Conservation (phyloP, 2,888 invertebrate genomes). For the Agrochola lota region DNA sequence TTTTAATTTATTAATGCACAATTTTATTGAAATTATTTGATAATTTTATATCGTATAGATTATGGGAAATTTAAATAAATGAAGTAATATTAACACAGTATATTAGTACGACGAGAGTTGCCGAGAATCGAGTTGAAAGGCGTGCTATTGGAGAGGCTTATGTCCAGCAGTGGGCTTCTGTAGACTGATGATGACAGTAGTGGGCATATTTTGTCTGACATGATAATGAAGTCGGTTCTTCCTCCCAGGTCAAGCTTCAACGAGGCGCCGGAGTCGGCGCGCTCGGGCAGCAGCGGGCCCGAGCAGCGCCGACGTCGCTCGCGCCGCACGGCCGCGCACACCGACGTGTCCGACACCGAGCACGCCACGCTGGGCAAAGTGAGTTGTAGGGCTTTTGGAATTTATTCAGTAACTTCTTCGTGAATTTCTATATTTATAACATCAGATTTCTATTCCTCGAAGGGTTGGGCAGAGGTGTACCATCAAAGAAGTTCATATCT, state of each 20-base stretch:
- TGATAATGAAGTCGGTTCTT: neutral
- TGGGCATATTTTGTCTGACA: neutral
- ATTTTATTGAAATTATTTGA: too few species aligned
- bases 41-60: neutral
- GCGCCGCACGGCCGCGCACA: constrained; percentile 61
- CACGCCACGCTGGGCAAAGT: constrained; percentile 79
- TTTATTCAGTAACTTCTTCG: too few species aligned
- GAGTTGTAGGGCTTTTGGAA: neutral
- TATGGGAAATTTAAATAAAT: too few species aligned
- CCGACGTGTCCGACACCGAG: constrained; percentile 70
- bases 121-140: neutral
- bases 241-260: constrained; percentile 82
- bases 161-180: neutral
- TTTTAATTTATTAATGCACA: neutral
- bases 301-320: constrained; percentile 73
- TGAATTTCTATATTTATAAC: too few species aligned
- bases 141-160: neutral
- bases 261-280: constrained; percentile 84
- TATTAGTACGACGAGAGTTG: neutral
- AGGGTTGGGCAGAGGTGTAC: too few species aligned
- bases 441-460: too few species aligned
- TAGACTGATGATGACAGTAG: neutral
- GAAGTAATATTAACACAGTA: too few species aligned
- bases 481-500: too few species aligned
- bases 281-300: constrained; percentile 79